These are phyloP conservation scores for Enteromius afrohamiltoni DNA, from an alignment of 2,797 vertebrate genomes.

Conservation along the genomic window DNA sequence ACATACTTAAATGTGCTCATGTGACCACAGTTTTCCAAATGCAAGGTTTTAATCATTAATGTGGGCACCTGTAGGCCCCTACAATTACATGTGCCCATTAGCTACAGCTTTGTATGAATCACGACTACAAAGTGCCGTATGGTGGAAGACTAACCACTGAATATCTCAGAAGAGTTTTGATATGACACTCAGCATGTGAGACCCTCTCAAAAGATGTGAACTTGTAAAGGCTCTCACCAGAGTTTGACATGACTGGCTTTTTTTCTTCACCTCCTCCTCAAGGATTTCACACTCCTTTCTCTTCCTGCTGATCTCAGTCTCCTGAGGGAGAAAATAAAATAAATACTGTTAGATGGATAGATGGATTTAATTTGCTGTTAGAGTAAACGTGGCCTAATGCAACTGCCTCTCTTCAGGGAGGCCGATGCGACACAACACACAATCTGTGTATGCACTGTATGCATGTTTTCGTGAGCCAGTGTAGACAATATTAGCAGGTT, in stretches of 20 bases:
- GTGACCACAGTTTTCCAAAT: neutral
- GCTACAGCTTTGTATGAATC: neutral
- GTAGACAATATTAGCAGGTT: slow-evolving; percentile 2
- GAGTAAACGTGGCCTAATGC: slow-evolving; percentile 53
- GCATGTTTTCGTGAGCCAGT: slow-evolving; percentile 10
- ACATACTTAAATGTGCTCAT: neutral
- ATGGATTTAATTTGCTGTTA: slow-evolving; percentile 63
- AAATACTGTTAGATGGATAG: slow-evolving; percentile 49
- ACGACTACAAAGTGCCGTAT: neutral
- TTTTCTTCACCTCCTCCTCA: slow-evolving; percentile 81
- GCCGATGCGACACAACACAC: neutral
- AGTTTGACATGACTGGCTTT: slow-evolving; percentile 85
- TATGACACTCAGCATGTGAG: slow-evolving; percentile 3
- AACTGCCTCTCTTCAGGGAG: neutral
- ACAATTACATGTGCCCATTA: neutral
- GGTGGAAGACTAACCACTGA: neutral
- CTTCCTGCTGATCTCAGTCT: slow-evolving; percentile 80
- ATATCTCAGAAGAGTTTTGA: slow-evolving; percentile 18
- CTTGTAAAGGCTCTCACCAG: slow-evolving; percentile 81
- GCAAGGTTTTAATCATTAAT: neutral
- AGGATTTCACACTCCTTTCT: slow-evolving; percentile 78
- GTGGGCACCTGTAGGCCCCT: neutral
- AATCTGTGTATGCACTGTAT: slow-evolving; percentile 8
- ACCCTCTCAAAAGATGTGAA: slow-evolving; percentile 55
- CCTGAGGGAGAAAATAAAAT: slow-evolving; percentile 67